Conservation (phyloP, 2,113 vertebrate species). For the Motacilla alba region DNA sequence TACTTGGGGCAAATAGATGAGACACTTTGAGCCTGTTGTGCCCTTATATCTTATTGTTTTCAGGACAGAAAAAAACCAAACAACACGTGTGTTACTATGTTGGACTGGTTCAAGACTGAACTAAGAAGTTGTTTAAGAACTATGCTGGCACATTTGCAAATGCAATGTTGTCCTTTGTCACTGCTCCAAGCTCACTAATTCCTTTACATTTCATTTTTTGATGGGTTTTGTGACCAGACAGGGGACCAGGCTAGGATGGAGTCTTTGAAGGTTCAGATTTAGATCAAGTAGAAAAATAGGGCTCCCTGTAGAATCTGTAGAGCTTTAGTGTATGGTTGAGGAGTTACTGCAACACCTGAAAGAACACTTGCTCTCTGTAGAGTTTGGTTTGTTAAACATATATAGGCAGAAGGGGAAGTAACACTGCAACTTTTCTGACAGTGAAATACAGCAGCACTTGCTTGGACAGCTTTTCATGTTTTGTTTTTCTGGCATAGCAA, state of each 20-base stretch:
- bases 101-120: neutral
- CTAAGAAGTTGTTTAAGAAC: neutral
- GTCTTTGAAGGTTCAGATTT: neutral
- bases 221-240: neutral
- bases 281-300: neutral
- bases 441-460: neutral
- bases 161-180: neutral
- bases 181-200: neutral
- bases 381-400: neutral
- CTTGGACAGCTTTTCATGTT: neutral
- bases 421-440: neutral
- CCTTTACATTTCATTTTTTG: neutral
- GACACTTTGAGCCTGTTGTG: neutral
- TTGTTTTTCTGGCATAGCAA: neutral
- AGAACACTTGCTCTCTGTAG: neutral
- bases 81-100: rapidly evolving
- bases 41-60: neutral
- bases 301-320: neutral
- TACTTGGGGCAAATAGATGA: neutral
- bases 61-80: neutral
- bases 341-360: neutral
- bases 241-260: neutral
- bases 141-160: neutral
- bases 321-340: neutral
- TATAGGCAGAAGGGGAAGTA: neutral